phyloP scores from a whole-genome alignment of 2,888 invertebrate species.

The Blera fallax region DNA sequence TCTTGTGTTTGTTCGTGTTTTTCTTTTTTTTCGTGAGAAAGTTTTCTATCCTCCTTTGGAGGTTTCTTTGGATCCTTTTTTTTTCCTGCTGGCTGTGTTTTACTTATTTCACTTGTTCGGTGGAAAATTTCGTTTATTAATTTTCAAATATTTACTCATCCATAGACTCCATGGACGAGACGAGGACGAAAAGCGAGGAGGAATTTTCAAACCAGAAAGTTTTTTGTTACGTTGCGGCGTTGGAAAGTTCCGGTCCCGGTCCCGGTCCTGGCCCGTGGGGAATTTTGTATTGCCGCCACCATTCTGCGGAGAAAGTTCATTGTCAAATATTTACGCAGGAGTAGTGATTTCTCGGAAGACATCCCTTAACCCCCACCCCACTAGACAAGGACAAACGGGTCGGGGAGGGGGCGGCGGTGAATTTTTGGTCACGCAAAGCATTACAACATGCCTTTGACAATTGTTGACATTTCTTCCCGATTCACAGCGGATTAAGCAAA shows the following conservation, averaged over 20 bases:
- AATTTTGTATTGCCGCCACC: conserved; percentile 15
- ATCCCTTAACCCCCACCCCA: neutral
- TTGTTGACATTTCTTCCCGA: conserved; percentile 56
- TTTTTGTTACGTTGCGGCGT: conserved; percentile 19
- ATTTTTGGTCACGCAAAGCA: conserved; percentile 26
- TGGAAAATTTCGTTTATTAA: conserved; percentile 69
- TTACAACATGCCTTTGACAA: conserved; percentile 46
- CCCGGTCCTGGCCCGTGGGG: neutral
- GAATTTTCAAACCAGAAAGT: conserved; percentile 54
- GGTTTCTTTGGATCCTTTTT: conserved; percentile 19
- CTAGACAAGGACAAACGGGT: too few relatives aligned
- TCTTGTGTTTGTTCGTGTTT: conserved; percentile 6
- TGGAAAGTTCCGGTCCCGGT: conserved; percentile 35
- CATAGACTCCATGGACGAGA: conserved; percentile 15
- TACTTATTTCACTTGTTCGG: conserved; percentile 59
- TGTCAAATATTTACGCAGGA: conserved; percentile 62
- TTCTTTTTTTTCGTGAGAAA: neutral
- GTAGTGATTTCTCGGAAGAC: conserved; percentile 39
- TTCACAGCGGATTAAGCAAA: conserved; percentile 48
- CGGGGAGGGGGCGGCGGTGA: neutral
- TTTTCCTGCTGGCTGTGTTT: conserved; percentile 21
- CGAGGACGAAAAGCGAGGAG: neutral
- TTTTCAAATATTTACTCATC: conserved; percentile 71
- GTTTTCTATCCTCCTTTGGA: conserved; percentile 5
- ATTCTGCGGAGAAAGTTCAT: conserved; percentile 35